These are phyloP conservation scores for Smittia aterrima DNA, from an alignment of 2,888 invertebrate genomes.

Conservation along the genomic window DNA sequence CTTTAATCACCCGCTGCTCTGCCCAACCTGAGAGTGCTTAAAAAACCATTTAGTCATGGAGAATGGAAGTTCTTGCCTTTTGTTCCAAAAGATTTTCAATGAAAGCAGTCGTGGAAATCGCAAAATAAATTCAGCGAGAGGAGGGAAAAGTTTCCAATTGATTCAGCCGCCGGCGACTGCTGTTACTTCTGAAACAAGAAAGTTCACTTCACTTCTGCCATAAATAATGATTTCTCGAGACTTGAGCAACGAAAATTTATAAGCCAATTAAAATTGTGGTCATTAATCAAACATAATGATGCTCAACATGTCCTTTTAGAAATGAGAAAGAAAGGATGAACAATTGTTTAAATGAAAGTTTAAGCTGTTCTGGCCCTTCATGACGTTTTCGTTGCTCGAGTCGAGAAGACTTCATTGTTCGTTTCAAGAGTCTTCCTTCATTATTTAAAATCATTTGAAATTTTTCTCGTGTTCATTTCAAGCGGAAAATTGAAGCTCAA, in stretches of 20 bases:
- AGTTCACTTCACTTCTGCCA: conserved; percentile 18
- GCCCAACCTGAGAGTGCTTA: neutral
- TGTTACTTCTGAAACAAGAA: neutral
- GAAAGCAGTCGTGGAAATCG: neutral
- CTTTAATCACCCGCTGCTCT: neutral
- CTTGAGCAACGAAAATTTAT: neutral
- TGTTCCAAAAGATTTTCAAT: neutral
- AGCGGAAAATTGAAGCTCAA: neutral
- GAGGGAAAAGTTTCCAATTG: neutral
- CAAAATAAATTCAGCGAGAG: neutral
- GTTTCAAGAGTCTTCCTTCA: neutral
- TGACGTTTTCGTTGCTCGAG: neutral
- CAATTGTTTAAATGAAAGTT: neutral
- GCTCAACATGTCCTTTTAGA: conserved; percentile 19
- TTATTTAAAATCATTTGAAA: neutral
- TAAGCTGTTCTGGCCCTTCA: neutral
- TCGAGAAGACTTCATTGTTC: neutral
- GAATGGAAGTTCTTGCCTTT: neutral
- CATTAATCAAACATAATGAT: conserved; percentile 29
- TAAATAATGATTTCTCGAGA: conserved; percentile 24
- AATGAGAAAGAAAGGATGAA: conserved; percentile 1
- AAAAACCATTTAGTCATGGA: conserved; percentile 13
- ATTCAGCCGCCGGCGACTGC: neutral
- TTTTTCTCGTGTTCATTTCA: neutral
- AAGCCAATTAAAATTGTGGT: conserved; percentile 24